These are phyloP conservation scores for Atta colombica DNA, from an alignment of 1,140 invertebrate genomes.

Conservation along the genomic window DNA sequence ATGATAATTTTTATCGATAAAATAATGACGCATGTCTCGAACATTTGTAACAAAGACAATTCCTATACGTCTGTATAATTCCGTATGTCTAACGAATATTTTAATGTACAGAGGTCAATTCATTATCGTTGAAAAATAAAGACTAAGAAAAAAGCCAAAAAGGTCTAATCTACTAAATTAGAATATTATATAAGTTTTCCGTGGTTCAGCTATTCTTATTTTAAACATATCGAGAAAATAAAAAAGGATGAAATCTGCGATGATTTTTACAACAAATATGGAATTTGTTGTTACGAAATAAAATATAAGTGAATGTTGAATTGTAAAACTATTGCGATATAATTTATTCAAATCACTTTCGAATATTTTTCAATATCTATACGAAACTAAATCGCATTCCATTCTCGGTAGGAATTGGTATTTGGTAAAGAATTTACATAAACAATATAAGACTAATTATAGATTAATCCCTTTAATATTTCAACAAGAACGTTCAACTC, in stretches of 20 bases:
- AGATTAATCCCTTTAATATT: constrained; percentile 38
- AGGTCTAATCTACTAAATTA: neutral
- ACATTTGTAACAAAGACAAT: too few relatives aligned
- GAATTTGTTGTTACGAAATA: neutral
- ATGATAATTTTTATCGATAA: too few relatives aligned
- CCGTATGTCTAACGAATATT: too few relatives aligned
- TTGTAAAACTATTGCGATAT: neutral
- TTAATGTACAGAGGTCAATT: too few relatives aligned
- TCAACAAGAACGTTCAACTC: constrained; percentile 52
- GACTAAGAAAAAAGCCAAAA: neutral
- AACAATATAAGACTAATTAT: constrained; percentile 12
- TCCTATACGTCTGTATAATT: too few relatives aligned
- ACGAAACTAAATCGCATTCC: neutral
- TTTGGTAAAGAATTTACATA: constrained; percentile 25
- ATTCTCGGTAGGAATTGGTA: constrained; percentile 13
- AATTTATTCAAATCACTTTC: neutral
- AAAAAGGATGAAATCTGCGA: neutral
- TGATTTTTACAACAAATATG: neutral
- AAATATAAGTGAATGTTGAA: neutral
- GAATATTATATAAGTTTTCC: too few relatives aligned
- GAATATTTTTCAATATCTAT: neutral
- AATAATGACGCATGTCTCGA: too few relatives aligned
- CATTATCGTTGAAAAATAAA: neutral
- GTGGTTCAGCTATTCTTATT: neutral
- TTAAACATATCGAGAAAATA: neutral